Percentiles rank a stretch among this genome's conserved stretches.
Evolutionary conservation across 2,888 invertebrate species (phyloP).

Genomic region (Drosophila prostipennis): DNA sequence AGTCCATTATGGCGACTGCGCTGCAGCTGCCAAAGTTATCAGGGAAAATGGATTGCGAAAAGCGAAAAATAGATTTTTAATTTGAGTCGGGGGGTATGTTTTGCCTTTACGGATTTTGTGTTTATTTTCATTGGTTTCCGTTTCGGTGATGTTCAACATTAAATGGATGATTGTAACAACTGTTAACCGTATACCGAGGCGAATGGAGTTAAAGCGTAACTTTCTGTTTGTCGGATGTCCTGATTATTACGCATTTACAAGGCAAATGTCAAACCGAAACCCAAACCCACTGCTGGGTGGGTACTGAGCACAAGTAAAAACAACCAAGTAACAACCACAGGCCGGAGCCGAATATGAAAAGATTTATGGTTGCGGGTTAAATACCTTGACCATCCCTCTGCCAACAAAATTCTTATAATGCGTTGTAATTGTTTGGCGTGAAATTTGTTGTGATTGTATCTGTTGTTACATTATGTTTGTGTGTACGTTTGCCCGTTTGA

Average conservation of each 20-base stretch:
- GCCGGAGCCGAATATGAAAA: conserved; percentile 58
- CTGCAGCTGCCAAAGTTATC: conserved; percentile 26
- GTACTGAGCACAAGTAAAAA: conserved; percentile 40
- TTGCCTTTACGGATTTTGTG: conserved; percentile 26
- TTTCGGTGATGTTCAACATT: conserved; percentile 54
- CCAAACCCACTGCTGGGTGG: conserved; percentile 70
- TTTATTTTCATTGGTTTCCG: conserved; percentile 58
- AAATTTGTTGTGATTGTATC: conserved; percentile 79
- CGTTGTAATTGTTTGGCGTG: conserved; percentile 69
- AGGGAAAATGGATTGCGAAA: conserved; percentile 16
- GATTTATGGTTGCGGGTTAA: conserved; percentile 64
- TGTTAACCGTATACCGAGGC: conserved; percentile 75
- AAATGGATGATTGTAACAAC: conserved; percentile 74
- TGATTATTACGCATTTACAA: conserved; percentile 69
- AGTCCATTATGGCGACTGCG: conserved; percentile 4
- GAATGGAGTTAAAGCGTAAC: conserved; percentile 75
- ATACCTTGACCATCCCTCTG: conserved; percentile 57
- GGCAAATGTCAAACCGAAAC: conserved; percentile 73
- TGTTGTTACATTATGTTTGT: conserved; percentile 59
- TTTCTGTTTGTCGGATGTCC: conserved; percentile 66
- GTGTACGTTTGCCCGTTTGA: conserved; percentile 51
- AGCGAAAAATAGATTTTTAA: conserved; percentile 45
- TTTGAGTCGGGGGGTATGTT: conserved; percentile 28
- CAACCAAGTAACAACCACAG: conserved; percentile 35
- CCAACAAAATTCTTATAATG: conserved; percentile 51